These are phyloP conservation scores for Alces alces DNA, from an alignment of 2,113 vertebrate species.

Conservation along the genomic window DNA sequence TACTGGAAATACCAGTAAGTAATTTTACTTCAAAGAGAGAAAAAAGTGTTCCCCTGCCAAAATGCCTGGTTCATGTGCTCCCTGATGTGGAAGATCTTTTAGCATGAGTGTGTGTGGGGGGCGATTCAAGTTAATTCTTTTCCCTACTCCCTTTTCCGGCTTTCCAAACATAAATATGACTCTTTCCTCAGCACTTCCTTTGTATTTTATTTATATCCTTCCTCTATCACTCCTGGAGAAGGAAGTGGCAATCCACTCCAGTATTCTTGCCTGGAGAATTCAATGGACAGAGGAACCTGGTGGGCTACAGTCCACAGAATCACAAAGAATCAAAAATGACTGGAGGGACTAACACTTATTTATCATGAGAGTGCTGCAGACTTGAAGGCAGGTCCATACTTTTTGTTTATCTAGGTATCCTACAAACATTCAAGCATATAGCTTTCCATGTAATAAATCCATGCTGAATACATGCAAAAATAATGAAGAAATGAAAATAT, in stretches of 20 bases:
- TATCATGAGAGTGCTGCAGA: not conserved
- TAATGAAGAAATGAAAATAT: not conserved
- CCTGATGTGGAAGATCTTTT: not conserved
- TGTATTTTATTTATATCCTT: not conserved
- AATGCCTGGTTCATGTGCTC: not conserved
- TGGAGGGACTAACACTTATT: not conserved
- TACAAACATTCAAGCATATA: not conserved
- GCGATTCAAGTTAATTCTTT: not conserved
- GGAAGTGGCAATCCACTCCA: not conserved
- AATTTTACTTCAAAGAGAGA: not conserved
- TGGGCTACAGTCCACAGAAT: rapidly evolving
- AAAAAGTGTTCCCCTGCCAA: not conserved
- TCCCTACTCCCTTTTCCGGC: not conserved
- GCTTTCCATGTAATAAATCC: not conserved
- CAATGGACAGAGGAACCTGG: not conserved
- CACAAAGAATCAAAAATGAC: not conserved
- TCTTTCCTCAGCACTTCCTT: not conserved
- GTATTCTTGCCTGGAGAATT: not conserved
- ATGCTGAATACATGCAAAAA: not conserved
- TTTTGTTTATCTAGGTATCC: not conserved
- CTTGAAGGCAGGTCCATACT: not conserved
- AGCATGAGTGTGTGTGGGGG: not conserved
- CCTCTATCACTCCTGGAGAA: not conserved
- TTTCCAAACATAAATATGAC: not conserved
- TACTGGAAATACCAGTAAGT: not conserved